Conservation (phyloP, 2,888 invertebrate species). For the Smittia aterrima region DNA sequence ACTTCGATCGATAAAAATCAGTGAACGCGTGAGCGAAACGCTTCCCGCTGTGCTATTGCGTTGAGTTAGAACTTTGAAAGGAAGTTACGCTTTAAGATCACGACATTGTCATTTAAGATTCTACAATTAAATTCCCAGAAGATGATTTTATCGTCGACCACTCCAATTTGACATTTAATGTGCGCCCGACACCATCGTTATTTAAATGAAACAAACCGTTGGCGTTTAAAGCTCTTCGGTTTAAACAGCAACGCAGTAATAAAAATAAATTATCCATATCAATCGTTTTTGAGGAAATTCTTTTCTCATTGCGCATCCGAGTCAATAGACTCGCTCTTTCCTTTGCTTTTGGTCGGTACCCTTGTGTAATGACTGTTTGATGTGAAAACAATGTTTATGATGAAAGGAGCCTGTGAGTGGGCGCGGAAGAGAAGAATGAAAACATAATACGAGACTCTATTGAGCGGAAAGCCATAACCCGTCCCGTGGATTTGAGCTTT, state of each 20-base stretch:
- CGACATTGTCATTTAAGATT: no score
- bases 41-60: no score
- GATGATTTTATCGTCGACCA: neutral
- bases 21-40: no score
- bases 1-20: no score
- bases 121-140: no score
- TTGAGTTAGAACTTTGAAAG: no score
- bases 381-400: slow-evolving; percentile 18
- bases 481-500: neutral
- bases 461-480: neutral
- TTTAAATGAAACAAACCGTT: neutral
- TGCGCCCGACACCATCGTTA: neutral
- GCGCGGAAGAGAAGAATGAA: neutral
- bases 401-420: neutral
- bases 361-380: slow-evolving; percentile 13
- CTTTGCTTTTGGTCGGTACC: neutral
- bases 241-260: neutral
- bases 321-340: neutral
- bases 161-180: neutral
- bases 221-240: neutral
- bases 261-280: slow-evolving; percentile 22
- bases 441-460: neutral
- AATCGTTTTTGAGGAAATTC: neutral
- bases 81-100: no score
- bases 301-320: neutral